Evolutionary conservation across 2,888 invertebrate genomes (phyloP), one percentile per base, ranked within the genome.

Genomic region (Noctua comes): DNA sequence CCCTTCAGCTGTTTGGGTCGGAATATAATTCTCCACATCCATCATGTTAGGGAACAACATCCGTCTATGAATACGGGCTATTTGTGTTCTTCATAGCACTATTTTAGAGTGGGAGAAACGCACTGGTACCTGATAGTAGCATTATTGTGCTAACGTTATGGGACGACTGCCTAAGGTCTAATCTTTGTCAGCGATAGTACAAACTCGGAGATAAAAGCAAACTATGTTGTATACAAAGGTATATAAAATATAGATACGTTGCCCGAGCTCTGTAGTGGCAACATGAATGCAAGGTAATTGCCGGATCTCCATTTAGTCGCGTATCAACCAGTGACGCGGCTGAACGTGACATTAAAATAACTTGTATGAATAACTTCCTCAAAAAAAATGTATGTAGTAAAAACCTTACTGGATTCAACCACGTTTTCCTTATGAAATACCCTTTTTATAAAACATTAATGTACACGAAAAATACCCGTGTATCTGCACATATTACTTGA

Each of bases 11-110:
- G 75, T 68, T 80, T 69, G 54, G 73, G 65, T 75, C 74, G 74
- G 81, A 76, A 85, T 88, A 87, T 87, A 84, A 31, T 62, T 79
- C 65, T 79, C 65, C 76, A 79, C 86, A 86, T 89, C 80, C 83
- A 84, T 90, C 83, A 85, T 79, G 66, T 77, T 51, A 62, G 64
- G 73, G 48, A 31, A 59, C 40, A 21, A 59, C 68, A 75, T 79
- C 54, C 71, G 31, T 68, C 62, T 43, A 40, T 57, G 80, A 72
- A 62, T 40, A 27, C 57, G 51, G 27, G 16, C 46, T 18, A 62
- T 27, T 57, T 24, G 18, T 18, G 21, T 59, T n/a, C 16, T 27
- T 36, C 16, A 40, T 36, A 16, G 36, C 4, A 24, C 59, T 46
- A 65, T 82, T 82, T 64, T 43, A 64, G 16, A 66, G 13, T 71